phyloP scores from a whole-genome alignment of 2,888 invertebrate genomes.

The Clanis bilineata region DNA sequence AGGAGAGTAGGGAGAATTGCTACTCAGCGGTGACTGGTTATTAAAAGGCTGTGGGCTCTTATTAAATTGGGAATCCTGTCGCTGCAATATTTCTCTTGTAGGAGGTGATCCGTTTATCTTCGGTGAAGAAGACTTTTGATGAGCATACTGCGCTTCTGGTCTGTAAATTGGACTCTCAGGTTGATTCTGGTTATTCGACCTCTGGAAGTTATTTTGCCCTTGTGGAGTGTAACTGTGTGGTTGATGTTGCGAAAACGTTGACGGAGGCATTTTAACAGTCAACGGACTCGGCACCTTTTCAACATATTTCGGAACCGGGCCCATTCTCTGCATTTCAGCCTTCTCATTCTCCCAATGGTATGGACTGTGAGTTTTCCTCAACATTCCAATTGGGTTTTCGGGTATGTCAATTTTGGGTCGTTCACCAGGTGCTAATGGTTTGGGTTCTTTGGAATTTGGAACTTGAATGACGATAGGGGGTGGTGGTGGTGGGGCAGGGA shows the following conservation, averaged over 20 bases:
- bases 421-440: constrained; percentile 80
- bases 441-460: constrained; percentile 74
- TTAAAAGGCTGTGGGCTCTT: constrained; percentile 75
- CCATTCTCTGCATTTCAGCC: constrained; percentile 78
- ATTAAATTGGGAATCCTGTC: constrained; percentile 78
- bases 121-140: constrained; percentile 62
- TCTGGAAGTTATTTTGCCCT: constrained; percentile 52
- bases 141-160: constrained; percentile 75
- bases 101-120: constrained; percentile 58
- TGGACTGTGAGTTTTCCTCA: constrained; percentile 87
- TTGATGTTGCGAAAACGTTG: constrained; percentile 65
- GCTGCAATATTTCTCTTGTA: constrained; percentile 65
- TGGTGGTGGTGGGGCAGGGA: constrained; percentile 81
- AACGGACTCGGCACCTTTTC: constrained; percentile 75
- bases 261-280: constrained; percentile 72
- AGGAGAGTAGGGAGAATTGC: constrained; percentile 64
- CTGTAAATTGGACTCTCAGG: constrained; percentile 74
- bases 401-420: constrained; percentile 89
- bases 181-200: constrained; percentile 50
- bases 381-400: constrained; percentile 86
- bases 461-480: constrained; percentile 82
- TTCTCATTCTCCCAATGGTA: constrained; percentile 84
- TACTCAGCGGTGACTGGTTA: constrained; percentile 58
- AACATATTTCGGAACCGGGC: constrained; percentile 68
- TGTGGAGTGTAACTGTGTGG: constrained; percentile 66